Evolutionary conservation across 2,888 invertebrate species (phyloP).

Genomic region (Melinopterus prodromus): DNA sequence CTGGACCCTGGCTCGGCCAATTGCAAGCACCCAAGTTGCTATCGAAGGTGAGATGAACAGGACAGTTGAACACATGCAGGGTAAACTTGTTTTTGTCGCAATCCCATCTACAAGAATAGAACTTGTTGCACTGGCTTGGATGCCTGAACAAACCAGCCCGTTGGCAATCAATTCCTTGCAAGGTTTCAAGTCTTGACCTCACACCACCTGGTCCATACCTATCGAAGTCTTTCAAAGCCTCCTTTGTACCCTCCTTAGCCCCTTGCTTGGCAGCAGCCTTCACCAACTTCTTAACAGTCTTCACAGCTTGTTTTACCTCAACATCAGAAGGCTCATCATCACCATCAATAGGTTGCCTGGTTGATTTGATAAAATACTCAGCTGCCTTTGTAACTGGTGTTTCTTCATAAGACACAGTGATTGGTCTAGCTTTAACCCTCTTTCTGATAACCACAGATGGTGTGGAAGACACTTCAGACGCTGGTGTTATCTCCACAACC

Average conservation of each 20-base stretch:
- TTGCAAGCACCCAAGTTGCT: conserved; percentile 79
- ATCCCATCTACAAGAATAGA: conserved; percentile 85
- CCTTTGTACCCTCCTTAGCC: conserved; percentile 57
- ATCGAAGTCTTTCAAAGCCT: conserved; percentile 60
- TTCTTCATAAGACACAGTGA: conserved; percentile 31
- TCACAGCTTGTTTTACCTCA: conserved; percentile 46
- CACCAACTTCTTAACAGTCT: conserved; percentile 51
- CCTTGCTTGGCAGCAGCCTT: conserved; percentile 54
- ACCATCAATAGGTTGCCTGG: conserved; percentile 34
- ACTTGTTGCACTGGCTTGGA: conserved; percentile 82
- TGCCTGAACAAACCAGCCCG: conserved; percentile 72
- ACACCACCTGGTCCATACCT: conserved; percentile 71
- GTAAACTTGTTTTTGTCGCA: conserved; percentile 78
- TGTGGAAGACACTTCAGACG: conserved; percentile 44
- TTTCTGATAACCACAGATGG: conserved; percentile 42
- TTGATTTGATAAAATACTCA: conserved; percentile 40
- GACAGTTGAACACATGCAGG: conserved; percentile 80
- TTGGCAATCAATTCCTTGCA: conserved; percentile 70
- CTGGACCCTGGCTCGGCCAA: conserved; percentile 83
- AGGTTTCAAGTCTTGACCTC: conserved; percentile 67
- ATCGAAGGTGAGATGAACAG: conserved; percentile 81
- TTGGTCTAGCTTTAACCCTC: conserved; percentile 42
- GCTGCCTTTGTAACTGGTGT: conserved; percentile 35
- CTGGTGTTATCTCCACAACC: conserved; percentile 49
- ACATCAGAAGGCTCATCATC: conserved; percentile 32